Percentiles rank a stretch among this genome's conserved stretches.
phyloP scores from a whole-genome alignment of 2,888 invertebrate genomes.

The Scaptomyza flava region DNA sequence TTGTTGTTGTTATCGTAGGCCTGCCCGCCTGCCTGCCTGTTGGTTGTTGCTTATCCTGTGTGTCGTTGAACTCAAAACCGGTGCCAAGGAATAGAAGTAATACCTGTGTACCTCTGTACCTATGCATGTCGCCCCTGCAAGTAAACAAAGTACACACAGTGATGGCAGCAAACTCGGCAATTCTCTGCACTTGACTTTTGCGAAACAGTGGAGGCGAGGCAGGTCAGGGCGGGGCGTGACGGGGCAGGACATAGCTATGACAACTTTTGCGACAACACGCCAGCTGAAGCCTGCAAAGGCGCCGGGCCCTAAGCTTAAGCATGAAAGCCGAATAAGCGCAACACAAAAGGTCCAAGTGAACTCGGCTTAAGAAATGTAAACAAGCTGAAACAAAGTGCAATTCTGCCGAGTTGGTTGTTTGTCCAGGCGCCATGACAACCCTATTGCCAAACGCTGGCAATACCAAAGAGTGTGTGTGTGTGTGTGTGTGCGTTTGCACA shows the following conservation, averaged over 20 bases:
- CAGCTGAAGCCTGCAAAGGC: slow-evolving; percentile 45
- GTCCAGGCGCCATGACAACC: slow-evolving; percentile 64
- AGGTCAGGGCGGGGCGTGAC: slow-evolving; percentile 18
- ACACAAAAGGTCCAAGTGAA: slow-evolving; percentile 43
- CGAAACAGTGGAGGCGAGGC: slow-evolving; percentile 18
- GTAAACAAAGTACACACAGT: not conserved
- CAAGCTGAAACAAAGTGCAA: slow-evolving; percentile 57
- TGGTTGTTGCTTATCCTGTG: slow-evolving; percentile 69
- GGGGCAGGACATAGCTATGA: slow-evolving; percentile 45
- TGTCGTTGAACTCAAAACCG: slow-evolving; percentile 69
- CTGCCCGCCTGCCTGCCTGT: slow-evolving; percentile 26
- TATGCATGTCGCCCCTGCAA: slow-evolving; percentile 60
- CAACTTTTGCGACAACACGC: slow-evolving; percentile 59
- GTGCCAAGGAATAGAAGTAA: slow-evolving; percentile 48
- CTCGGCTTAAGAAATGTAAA: slow-evolving; percentile 51
- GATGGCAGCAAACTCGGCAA: slow-evolving; percentile 3
- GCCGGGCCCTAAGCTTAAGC: slow-evolving; percentile 50
- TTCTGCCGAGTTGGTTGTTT: slow-evolving; percentile 51
- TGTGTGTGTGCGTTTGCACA: slow-evolving; percentile 4
- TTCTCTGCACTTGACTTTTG: slow-evolving; percentile 71
- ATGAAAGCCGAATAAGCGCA: slow-evolving; percentile 61
- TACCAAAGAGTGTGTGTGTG: slow-evolving; percentile 1
- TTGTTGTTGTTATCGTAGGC: slow-evolving; percentile 55
- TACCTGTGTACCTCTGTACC: slow-evolving; percentile 48
- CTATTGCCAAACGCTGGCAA: slow-evolving; percentile 30